phyloP scores from a whole-genome alignment of 1,140 invertebrate genomes.

The Platyura marginata region DNA sequence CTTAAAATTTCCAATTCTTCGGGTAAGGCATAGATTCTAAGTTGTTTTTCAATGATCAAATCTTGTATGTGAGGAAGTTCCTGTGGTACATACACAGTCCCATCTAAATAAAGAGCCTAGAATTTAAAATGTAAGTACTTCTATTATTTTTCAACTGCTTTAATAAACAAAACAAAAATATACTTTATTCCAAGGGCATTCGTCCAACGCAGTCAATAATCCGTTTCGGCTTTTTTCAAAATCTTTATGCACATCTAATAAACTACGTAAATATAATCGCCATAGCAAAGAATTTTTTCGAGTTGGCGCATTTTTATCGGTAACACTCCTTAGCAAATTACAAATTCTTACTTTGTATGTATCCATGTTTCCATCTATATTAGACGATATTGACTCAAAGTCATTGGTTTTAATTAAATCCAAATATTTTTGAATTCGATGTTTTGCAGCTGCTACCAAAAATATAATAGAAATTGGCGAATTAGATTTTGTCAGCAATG shows the following conservation, averaged over 20 bases:
- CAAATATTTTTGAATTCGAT: constrained; percentile 7
- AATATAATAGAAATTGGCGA: constrained; percentile 12
- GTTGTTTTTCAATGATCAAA: constrained; percentile 46
- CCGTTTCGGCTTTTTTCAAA: constrained; percentile 22
- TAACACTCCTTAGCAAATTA: constrained; percentile 14
- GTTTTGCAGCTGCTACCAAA: constrained; percentile 10
- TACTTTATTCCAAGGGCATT: constrained; percentile 50
- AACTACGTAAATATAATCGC: constrained; percentile 15
- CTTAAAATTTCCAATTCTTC: constrained; percentile 48
- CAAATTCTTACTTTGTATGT: constrained; percentile 15
- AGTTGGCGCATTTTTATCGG: constrained; percentile 7
- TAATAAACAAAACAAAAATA: neutral
- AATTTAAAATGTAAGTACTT: constrained; percentile 9
- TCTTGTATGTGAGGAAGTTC: constrained; percentile 42
- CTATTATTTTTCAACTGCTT: neutral
- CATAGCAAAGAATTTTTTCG: constrained; percentile 19
- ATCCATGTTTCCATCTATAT: constrained; percentile 1
- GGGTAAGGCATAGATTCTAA: constrained; percentile 44
- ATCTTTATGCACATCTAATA: constrained; percentile 10
- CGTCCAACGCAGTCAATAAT: constrained; percentile 32
- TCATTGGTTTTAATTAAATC: neutral
- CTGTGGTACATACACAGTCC: constrained; percentile 28
- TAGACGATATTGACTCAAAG: neutral
- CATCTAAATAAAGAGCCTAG: constrained; percentile 31
- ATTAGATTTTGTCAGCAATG: constrained; percentile 7